These are phyloP conservation scores for Channa maculata DNA, from an alignment of 2,113 vertebrate genomes.

Conservation along the genomic window DNA sequence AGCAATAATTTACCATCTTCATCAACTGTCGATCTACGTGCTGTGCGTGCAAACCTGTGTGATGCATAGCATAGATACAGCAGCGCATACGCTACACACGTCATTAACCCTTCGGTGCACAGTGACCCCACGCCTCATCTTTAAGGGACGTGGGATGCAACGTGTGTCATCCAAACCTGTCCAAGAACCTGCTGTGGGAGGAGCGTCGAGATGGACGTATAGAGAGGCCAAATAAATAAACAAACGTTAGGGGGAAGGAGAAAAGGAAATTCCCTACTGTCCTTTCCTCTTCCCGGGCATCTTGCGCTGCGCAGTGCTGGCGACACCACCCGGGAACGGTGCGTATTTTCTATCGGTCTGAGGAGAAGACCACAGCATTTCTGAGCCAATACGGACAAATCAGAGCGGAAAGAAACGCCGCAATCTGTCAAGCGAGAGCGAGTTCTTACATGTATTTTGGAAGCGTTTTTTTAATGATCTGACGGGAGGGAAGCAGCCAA, in stretches of 20 bases:
- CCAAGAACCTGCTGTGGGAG: constrained; percentile 43
- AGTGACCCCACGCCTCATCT: constrained; percentile 36
- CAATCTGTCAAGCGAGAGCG: constrained; percentile 14
- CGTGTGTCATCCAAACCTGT: constrained; percentile 64
- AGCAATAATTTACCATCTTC: background rate
- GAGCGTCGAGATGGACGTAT: constrained; percentile 41
- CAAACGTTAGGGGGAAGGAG: constrained; percentile 23
- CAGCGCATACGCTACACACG: constrained; percentile 35
- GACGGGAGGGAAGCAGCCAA: constrained; percentile 30
- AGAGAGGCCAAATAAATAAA: constrained; percentile 61
- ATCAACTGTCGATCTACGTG: background rate
- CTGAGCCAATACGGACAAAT: constrained; percentile 10
- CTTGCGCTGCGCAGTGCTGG: constrained; percentile 57
- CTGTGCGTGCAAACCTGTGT: constrained; percentile 15
- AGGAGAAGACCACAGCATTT: constrained; percentile 33
- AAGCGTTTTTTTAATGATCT: constrained; percentile 28
- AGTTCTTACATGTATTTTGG: constrained; percentile 40
- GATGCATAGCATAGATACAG: constrained; percentile 3
- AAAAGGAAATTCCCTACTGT: constrained; percentile 54
- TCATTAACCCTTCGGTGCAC: constrained; percentile 55
- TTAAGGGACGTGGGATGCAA: constrained; percentile 57
- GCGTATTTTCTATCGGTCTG: constrained; percentile 59
- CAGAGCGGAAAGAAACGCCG: constrained; percentile 8
- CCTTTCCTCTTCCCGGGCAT: constrained; percentile 43
- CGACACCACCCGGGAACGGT: constrained; percentile 60